Evolutionary conservation across 2,113 vertebrate species (phyloP).

Genomic region (Narcine bancroftii): DNA sequence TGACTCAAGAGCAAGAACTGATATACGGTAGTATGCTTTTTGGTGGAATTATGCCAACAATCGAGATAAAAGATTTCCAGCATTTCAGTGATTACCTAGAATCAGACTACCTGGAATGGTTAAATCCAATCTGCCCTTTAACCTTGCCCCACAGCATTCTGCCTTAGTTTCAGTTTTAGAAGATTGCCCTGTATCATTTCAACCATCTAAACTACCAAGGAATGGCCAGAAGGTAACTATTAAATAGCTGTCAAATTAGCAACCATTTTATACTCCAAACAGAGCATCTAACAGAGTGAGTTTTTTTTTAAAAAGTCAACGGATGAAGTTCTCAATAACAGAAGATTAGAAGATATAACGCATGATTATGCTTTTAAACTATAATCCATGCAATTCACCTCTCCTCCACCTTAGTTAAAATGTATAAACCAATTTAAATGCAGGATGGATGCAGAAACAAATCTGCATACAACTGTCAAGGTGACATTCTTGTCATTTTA

Average conservation of each 20-base stretch:
- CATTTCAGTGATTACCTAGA: background rate
- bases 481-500: background rate
- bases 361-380: background rate
- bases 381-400: background rate
- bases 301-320: background rate
- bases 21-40: background rate
- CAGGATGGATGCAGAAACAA: background rate
- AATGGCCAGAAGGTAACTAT: background rate
- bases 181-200: background rate
- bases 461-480: background rate
- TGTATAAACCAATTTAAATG: background rate
- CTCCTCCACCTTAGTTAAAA: background rate
- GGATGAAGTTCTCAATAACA: background rate
- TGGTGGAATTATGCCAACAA: background rate
- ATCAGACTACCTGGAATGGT: background rate
- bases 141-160: background rate
- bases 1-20: background rate
- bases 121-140: background rate
- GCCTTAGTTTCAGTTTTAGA: background rate
- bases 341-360: background rate
- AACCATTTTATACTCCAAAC: background rate
- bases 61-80: background rate
- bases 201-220: background rate
- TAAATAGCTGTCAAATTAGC: background rate
- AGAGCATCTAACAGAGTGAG: background rate